Base-by-base conservation (phyloP, 1,140 invertebrate species). In the Pseudomyrmex dendroicus region DNA sequence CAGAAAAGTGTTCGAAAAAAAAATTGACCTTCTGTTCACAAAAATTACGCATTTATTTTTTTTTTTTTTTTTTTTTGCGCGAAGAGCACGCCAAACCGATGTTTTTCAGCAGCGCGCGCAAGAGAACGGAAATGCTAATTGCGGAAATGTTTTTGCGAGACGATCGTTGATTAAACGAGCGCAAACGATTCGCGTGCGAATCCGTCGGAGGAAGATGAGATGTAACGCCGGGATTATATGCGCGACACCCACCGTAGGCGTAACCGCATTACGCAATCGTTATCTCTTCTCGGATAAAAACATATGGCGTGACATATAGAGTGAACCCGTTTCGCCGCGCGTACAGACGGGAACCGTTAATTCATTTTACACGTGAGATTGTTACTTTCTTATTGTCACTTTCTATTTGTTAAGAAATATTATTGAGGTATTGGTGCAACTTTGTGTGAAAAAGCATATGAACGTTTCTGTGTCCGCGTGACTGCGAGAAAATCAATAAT, bases 101-200 rank as follows among this genome's bases (percentile, higher is more conserved):
- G 35, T 35, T 35, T 35, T 35, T 35, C 35, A 35, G 35, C 22
- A 46, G 17, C 17, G 17, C 7, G 54, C 17, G 2, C 44, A 68
- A 17, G 44, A 68, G 35, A 35, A 35, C 54, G 64, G 54, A 78
- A 78, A 78, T 57, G 44, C 66, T 80, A 72, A 80, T 80, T 56
- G 74, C 12, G 54, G 22, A 35, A 35, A 35, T 52, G 52, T 25
- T 78, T 68, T 78, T 68, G 54, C 54, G n/a, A 57, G 54, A 10
- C 20, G 52, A 20, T 72, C 44, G 15, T 84, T 15, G 15, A 17
- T 54, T 87, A 64, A 59, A 87, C 25, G 54, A 84, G 61, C 56
- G 62, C 44, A 72, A 87, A 77, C 56, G 84, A 50, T 87, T 87
- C 72, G 83, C 76, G 72, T 76, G 76, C 56, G 70, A 66, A 35